Base-by-base conservation (phyloP, 2,797 vertebrate genomes). In the Spheniscus humboldti region DNA sequence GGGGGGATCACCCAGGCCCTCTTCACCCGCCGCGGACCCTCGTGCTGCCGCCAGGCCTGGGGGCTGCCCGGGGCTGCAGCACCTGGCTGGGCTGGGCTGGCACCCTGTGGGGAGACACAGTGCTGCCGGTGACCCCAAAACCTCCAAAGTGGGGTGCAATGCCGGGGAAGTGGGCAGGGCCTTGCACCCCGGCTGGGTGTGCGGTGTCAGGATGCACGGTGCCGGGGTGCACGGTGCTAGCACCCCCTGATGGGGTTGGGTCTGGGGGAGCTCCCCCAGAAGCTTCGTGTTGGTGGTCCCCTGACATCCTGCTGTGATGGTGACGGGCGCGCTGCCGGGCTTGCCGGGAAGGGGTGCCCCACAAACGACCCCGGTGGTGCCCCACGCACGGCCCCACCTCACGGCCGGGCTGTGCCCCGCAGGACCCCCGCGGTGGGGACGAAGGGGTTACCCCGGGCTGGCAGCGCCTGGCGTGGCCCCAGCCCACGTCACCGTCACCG, bases 1-100 rank as follows among this genome's bases (percentile, higher is more conserved):
- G 99, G 99, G 33, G 99, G 99, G 86, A 99, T 99, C 96, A 99
- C 99, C 99, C 99, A 99, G 94, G 99, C 99, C 93, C 99, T 98
- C 95, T 99, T 99, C 88, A 99, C 98, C 64, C 99, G 97, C 77
- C 97, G 81, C 2, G 76, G 19, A 3, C 97, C 96, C 9, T 92
- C 80, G 0, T 31, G 78, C 69, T 37, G 94, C 95, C 59, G 95
- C 99, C 99, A 99, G 52, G 96, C 98, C 77, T 97, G 94, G 79
- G 95, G 95, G 60, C 86, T 80, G 37, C 79, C 50, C 1, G 12
- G 45, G 47, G 43, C 53, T 43, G 47, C 2, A 23, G 88, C 8
- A 0, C 52, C 72, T 9, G 55, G 22, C 43, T 5, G 55, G 28
- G 95, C 93, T 18, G 91, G 63, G n/a, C 79, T 68, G 43, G 95